Base-by-base conservation (phyloP, 2,797 vertebrate species). In the Neostethus bicornis region DNA sequence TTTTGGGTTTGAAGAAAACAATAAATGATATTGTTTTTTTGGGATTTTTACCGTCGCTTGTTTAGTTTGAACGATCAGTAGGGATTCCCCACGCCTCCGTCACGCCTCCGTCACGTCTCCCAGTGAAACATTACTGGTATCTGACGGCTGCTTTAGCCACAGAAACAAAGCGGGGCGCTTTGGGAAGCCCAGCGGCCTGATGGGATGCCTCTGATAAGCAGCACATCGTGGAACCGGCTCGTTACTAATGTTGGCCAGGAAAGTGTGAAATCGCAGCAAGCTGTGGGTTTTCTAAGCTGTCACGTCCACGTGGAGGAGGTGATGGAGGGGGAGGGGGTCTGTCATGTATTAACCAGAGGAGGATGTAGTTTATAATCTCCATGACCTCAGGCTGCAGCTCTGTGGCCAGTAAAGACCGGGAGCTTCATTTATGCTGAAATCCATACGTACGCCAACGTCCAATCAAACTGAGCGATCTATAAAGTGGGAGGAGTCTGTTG, bases 101-200 rank as follows among this genome's bases (percentile, higher is more conserved):
- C n/a, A n/a, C n/a, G n/a, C 83, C 85, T 79, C 76, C 69, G 83
- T 81, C 76, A 25, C 55, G 41, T 72, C 66, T 77, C 51, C 49
- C 64, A 4, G 68, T 88, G 76, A 86, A 91, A 92, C 88, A 91
- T 89, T 81, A 85, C 90, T 88, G 50, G 62, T 79, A 76, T 87
- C 81, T 85, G 86, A 88, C 87, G 85, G 82, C 79, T 85, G 85
- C 88, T 90, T 85, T 69, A 77, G 77, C 84, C 55, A 52, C 44
- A 73, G 84, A 85, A 87, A 86, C 84, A 88, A 84, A 87, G 63
- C 81, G 13, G 20, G 54, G 55, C 45, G 49, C 62, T 75, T 73
- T 70, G 67, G 61, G 58, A 65, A 32, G n/a, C n/a, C n/a, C n/a
- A 60, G 65, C 12, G 23, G 53, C 51, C 52, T 24, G 2, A 12